Evolutionary conservation across 2,888 invertebrate species (phyloP).

Genomic region (Polia nebulosa): DNA sequence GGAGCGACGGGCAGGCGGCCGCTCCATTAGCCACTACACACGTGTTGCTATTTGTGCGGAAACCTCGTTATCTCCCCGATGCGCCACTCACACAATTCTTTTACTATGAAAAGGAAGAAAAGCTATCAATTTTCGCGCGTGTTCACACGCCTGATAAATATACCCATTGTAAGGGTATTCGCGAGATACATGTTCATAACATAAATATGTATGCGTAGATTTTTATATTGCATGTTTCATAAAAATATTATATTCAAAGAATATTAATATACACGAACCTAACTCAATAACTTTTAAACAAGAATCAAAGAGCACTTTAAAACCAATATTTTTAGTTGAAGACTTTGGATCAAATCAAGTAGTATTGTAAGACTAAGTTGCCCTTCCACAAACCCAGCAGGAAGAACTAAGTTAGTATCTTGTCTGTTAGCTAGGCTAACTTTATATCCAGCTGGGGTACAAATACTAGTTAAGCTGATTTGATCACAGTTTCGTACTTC

Average conservation of each 20-base stretch:
- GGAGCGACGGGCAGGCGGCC: constrained; percentile 59
- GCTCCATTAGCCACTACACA: constrained; percentile 76
- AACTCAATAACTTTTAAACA: constrained; percentile 13
- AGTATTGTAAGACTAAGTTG: constrained; percentile 46
- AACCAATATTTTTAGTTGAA: constrained; percentile 43
- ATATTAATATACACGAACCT: background rate
- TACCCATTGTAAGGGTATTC: constrained; percentile 46
- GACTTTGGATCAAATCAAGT: constrained; percentile 39
- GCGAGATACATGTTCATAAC: constrained; percentile 40
- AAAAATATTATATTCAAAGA: constrained; percentile 1
- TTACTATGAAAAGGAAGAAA: constrained; percentile 71
- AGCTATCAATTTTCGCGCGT: constrained; percentile 71
- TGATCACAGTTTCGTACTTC: constrained; percentile 53
- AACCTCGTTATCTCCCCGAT: constrained; percentile 80
- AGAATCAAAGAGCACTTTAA: constrained; percentile 35
- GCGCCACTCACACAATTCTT: constrained; percentile 73
- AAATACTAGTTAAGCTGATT: constrained; percentile 58
- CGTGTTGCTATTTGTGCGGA: constrained; percentile 79
- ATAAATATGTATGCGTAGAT: constrained; percentile 31
- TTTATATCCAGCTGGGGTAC: constrained; percentile 49
- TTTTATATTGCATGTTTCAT: constrained; percentile 13
- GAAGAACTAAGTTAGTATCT: constrained; percentile 59
- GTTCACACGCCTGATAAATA: constrained; percentile 48
- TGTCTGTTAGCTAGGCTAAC: constrained; percentile 50
- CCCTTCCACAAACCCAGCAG: constrained; percentile 39